A percentile compares a stretch with the other conserved stretches of the same genome.
Conservation (phyloP, 2,797 vertebrate species). For the Ibycter americanus region DNA sequence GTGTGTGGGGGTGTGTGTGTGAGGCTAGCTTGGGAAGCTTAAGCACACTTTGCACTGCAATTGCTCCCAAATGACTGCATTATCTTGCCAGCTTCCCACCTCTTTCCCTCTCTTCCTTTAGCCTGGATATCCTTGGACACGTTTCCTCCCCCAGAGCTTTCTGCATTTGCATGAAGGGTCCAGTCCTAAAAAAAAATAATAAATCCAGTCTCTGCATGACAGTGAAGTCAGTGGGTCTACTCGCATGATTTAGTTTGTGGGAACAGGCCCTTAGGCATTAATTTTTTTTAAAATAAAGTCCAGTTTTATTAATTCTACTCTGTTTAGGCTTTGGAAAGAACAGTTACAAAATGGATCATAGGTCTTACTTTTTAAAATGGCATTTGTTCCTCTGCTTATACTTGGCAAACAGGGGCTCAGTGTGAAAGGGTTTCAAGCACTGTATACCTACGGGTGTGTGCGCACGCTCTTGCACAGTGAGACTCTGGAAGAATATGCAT, state of each 20-base stretch:
- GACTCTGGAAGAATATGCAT: not conserved
- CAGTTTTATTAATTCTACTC: slow-evolving; percentile 22
- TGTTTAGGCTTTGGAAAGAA: slow-evolving; percentile 11
- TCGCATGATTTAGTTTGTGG: not conserved
- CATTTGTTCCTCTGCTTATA: not conserved
- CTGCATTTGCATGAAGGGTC: slow-evolving; percentile 21
- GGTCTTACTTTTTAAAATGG: not conserved
- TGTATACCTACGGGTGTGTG: not conserved
- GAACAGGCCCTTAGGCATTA: not conserved
- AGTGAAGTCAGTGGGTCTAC: slow-evolving; percentile 1
- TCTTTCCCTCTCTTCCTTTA: slow-evolving; percentile 21
- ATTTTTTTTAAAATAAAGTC: not conserved
- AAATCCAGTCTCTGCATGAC: not conserved
- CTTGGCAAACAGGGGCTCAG: not conserved
- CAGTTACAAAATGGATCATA: not conserved
- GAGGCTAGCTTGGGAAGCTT: not conserved
- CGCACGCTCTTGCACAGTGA: not conserved
- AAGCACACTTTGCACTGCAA: not conserved
- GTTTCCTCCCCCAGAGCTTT: slow-evolving; percentile 36
- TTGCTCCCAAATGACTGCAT: not conserved
- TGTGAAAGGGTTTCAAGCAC: not conserved
- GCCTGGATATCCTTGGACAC: not conserved
- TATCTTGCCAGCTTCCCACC: slow-evolving; percentile 4
- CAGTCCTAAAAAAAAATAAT: not conserved
- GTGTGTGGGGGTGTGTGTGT: too few species aligned